A percentile compares a stretch with the other conserved stretches of the same genome.
These are phyloP conservation scores for Seriola quinqueradiata DNA, from an alignment of 2,113 vertebrate genomes.

Conservation along the genomic window DNA sequence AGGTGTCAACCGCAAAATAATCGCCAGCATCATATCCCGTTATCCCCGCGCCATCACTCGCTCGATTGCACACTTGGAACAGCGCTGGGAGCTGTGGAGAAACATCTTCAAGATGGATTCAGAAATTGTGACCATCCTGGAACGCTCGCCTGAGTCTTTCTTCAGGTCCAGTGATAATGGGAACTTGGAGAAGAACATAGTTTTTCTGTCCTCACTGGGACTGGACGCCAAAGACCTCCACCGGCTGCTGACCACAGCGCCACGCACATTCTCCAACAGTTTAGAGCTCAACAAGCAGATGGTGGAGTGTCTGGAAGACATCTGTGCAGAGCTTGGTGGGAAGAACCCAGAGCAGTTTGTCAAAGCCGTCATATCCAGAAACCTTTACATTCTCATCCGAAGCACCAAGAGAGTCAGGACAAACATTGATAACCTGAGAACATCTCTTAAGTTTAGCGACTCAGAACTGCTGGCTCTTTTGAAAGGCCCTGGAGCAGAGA, in stretches of 20 bases:
- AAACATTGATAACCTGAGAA: constrained; percentile 81
- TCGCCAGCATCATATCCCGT: constrained; percentile 86
- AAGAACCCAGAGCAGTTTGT: constrained; percentile 79
- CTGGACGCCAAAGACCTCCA: constrained; percentile 80
- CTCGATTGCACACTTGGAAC: constrained; percentile 79
- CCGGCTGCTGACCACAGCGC: constrained; percentile 83
- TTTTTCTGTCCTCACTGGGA: constrained; percentile 84
- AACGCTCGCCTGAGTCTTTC: constrained; percentile 87
- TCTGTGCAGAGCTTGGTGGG: constrained; percentile 76
- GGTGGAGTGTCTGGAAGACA: constrained; percentile 78
- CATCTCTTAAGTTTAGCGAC: constrained; percentile 74
- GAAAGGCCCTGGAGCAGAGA: constrained; percentile 73
- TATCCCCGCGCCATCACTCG: constrained; percentile 85
- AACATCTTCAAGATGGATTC: constrained; percentile 79
- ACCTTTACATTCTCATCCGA: constrained; percentile 86
- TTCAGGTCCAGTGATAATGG: constrained; percentile 86
- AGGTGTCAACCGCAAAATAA: constrained; percentile 76
- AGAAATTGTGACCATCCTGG: constrained; percentile 85
- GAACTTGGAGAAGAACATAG: constrained; percentile 85
- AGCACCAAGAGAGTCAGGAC: constrained; percentile 84
- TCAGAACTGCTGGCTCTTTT: constrained; percentile 82
- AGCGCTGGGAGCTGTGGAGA: constrained; percentile 87
- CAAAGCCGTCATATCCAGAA: constrained; percentile 83
- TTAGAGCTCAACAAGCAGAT: constrained; percentile 85
- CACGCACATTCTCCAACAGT: constrained; percentile 87